Evolutionary conservation across 1,140 invertebrate species (phyloP), one percentile per base, ranked within the genome.

Genomic region (Leptopilina clavipes): DNA sequence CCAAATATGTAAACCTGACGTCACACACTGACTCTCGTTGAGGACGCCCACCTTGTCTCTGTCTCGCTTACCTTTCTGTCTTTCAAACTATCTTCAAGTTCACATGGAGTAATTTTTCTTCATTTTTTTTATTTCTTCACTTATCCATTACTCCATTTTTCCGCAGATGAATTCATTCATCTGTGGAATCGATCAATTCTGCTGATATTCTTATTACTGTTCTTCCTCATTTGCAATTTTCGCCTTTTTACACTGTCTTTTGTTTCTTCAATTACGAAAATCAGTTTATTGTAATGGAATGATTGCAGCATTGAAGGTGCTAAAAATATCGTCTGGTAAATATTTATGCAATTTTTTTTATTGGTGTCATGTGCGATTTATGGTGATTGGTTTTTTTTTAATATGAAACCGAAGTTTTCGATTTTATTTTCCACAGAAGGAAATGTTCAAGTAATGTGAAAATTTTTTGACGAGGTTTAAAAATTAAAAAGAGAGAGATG

Each of bases 1-100:
- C 88, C 89, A 89, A 89, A 90, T 89, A 90, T 83, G 88, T 90
- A 89, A 86, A 77, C 83, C 83, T 90, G 89, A 90, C 88, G 88
- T 90, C 89, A 90, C 84, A 82, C 73, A 74, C 76, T 72, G 65
- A 45, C 56, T 74, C 70, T 56, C 44, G 76, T 72, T 65, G 59
- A 65, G 59, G 59, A 65, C 59, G 59, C 59, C 59, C 59, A 65
- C 52, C 52, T 18, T 54, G 52, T 54, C 52, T 54, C 59, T 65
- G 59, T 65, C 59, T 65, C n/a, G 59, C 59, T 65, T 65, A 65
- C 59, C 59, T 65, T 65, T 65, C 59, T 65, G 59, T 65, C 59
- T 65, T 31, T 65, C 59, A 65, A n/a, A 65, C 59, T 65, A 65
- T 65, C 59, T 22, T 65, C 22, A 65, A 65, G 25, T 25, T 65